Percentiles rank a stretch among this genome's conserved stretches.
phyloP scores from a whole-genome alignment of 2,888 invertebrate genomes.

The Stenchaetothrips biformis region DNA sequence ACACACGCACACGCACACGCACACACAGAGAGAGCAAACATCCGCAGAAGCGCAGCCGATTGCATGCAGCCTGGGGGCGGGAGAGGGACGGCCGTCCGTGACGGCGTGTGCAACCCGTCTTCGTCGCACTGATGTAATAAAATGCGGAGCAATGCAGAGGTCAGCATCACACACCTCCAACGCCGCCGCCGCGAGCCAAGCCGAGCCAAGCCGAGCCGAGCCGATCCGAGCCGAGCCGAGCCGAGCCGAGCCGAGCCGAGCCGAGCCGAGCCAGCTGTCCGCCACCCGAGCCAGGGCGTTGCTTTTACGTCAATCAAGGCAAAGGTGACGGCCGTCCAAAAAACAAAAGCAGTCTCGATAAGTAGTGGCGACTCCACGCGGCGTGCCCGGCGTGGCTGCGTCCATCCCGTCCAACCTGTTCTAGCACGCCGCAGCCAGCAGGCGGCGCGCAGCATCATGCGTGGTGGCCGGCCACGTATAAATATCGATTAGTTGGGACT shows the following conservation, averaged over 20 bases:
- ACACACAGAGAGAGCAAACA: too few species aligned
- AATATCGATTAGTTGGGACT: too few species aligned
- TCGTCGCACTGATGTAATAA: not conserved
- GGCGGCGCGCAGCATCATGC: not conserved
- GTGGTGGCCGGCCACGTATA: too few species aligned
- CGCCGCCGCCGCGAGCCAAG: not conserved
- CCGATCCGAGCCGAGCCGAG: not conserved
- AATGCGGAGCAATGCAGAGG: not conserved
- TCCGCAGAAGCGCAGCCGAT: too few species aligned
- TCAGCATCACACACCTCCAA: not conserved
- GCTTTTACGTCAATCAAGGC: not conserved
- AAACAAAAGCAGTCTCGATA: not conserved
- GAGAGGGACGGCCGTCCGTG: not conserved
- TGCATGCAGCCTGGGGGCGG: not conserved
- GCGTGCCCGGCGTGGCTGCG: not conserved
- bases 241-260: not conserved
- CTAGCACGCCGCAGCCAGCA: not conserved
- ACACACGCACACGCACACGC: not conserved
- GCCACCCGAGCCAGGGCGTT: too few species aligned
- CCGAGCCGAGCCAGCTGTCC: too few species aligned
- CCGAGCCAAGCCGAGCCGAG: not conserved
- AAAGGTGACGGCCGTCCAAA: not conserved
- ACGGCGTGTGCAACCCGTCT: not conserved
- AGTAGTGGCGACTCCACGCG: not conserved
- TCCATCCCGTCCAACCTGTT: not conserved